Evolutionary conservation across 2,888 invertebrate species (phyloP), one percentile per base, ranked within the genome.

Genomic region (Mythimna lalbum): DNA sequence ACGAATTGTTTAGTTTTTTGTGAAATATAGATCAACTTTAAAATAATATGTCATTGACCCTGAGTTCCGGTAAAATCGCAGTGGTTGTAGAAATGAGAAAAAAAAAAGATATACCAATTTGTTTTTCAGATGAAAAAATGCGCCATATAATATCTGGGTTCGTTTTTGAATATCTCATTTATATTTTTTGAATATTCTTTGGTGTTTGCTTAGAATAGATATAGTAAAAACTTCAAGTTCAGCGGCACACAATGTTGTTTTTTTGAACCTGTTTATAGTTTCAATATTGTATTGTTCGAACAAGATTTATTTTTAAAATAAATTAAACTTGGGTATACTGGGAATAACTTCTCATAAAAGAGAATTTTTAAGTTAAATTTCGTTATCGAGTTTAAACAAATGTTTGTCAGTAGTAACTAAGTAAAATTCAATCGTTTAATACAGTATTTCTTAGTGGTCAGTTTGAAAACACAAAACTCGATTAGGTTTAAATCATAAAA

Each of bases 11-110:
- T 85, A 75, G 87, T 92, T 95, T 94, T 95, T 95, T 93, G 91
- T 93, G 88, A 92, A 93, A 95, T 95, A 93, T 94, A 94, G 95
- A 95, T 93, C 94, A 94, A 92, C 90, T 91, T 91, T 92, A 90
- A 91, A 93, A 93, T 93, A 92, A 92, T 92, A 90, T 91, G 94
- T 94, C 95, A 89, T 90, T 94, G 94, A 95, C 92, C 95, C 73
- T 47, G 81, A 81, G 85, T 87, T 89, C 84, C 81, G 85, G 86
- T 86, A 88, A 90, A 89, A 87, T 89, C 84, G 86, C 84, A 83
- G 69, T 81, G 83, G 83, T 81, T 80, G 69, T 80, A 73, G 78
- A 80, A 86, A 82, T 76, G 55, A 68, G 64, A 76, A 84, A 88
- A 43, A 83, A 27, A 73, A 80, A 19, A 64, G 63, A 68, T 63